Conservation (phyloP, 2,797 vertebrate species). For the Pteropus rufus region DNA sequence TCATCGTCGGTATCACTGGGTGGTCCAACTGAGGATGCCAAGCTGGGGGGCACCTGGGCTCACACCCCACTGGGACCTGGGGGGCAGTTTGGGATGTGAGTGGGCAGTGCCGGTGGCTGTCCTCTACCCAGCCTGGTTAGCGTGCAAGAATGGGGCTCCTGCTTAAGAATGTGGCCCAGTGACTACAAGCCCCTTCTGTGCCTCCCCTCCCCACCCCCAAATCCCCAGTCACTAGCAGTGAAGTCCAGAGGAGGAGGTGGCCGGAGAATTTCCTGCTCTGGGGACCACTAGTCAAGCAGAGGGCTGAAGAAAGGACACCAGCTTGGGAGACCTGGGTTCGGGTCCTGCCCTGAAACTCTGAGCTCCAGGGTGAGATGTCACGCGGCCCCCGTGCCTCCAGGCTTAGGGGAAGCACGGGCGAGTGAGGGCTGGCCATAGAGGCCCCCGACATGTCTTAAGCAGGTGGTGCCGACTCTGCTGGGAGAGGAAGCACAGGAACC, state of each 20-base stretch:
- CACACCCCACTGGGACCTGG: accelerated
- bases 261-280: neutral
- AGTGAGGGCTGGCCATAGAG: neutral
- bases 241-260: too few species aligned
- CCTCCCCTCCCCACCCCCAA: neutral
- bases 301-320: neutral
- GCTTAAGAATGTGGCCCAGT: neutral
- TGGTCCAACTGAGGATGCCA: accelerated
- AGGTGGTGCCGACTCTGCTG: neutral
- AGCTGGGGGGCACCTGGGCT: neutral
- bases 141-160: neutral
- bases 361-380: neutral
- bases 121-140: neutral
- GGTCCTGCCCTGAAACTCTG: neutral
- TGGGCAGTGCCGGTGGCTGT: too few species aligned
- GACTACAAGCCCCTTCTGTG: too few species aligned
- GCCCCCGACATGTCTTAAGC: neutral
- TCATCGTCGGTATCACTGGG: too few species aligned
- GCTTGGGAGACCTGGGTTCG: neutral
- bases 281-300: neutral
- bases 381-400: neutral
- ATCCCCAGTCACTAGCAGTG: neutral
- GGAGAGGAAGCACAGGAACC: neutral
- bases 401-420: neutral
- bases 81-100: too few species aligned